Percentiles rank a stretch among this genome's conserved stretches.
These are phyloP conservation scores for Phrynocephalus vlangalii DNA, from an alignment of 2,797 vertebrate species.

Conservation along the genomic window DNA sequence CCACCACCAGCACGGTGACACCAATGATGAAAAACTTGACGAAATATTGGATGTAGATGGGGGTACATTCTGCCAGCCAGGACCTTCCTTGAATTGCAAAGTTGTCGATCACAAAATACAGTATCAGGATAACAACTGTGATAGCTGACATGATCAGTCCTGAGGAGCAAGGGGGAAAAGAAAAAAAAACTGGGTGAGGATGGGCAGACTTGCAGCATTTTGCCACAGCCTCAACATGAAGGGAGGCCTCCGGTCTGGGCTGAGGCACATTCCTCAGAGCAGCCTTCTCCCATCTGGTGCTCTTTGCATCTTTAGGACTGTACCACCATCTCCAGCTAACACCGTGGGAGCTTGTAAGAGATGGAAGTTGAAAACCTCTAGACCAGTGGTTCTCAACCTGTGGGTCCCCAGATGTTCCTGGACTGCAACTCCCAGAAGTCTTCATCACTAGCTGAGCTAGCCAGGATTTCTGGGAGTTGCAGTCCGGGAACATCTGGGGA, in stretches of 20 bases:
- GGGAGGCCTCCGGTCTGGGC: not conserved
- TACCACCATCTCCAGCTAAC: not conserved
- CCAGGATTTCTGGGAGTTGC: too few species aligned
- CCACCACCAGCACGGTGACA: conserved; percentile 95
- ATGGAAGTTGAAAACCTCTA: not conserved
- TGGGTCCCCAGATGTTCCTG: too few species aligned
- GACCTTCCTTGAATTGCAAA: conserved; percentile 84
- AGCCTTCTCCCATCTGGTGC: not conserved
- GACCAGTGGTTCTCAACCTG: too few species aligned
- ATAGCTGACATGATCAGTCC: conserved; percentile 95
- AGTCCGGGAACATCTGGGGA: too few species aligned
- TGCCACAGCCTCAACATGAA: not conserved
- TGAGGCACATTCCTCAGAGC: not conserved
- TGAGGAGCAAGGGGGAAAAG: conserved; percentile 47
- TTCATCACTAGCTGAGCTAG: too few species aligned
- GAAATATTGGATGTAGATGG: conserved; percentile 97
- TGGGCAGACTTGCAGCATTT: not conserved
- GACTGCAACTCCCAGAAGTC: too few species aligned
- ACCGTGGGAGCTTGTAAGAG: not conserved
- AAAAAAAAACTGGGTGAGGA: not conserved
- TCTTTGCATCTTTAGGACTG: not conserved
- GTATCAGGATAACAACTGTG: conserved; percentile 94
- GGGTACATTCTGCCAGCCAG: conserved; percentile 91
- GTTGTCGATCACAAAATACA: conserved; percentile 93
- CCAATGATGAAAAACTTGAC: conserved; percentile 99